Percentiles rank a stretch among this genome's conserved stretches.
These are phyloP conservation scores for Leptinotarsa rubiginosa DNA, from an alignment of 2,888 invertebrate genomes.

Conservation along the genomic window DNA sequence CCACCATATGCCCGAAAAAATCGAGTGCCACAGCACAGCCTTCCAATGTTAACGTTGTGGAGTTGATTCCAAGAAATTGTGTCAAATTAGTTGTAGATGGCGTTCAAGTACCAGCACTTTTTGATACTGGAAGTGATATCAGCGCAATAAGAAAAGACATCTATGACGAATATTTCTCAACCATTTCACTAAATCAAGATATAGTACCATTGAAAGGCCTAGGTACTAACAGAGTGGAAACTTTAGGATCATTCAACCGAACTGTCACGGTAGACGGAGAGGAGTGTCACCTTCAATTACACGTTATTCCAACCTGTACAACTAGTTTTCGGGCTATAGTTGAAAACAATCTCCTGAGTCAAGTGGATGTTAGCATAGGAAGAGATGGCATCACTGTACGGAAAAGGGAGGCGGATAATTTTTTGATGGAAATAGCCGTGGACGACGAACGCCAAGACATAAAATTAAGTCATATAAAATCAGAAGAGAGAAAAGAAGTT, in stretches of 20 bases:
- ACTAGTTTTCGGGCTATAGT: conserved; percentile 37
- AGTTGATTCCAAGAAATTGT: conserved; percentile 28
- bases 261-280: conserved; percentile 39
- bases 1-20: background rate
- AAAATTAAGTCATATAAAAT: conserved; percentile 19
- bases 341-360: conserved; percentile 38
- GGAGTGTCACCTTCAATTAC: conserved; percentile 31
- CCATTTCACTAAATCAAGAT: conserved; percentile 29
- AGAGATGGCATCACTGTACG: conserved; percentile 33
- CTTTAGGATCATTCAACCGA: conserved; percentile 37
- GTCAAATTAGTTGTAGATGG: conserved; percentile 30
- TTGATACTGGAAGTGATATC: conserved; percentile 46
- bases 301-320: conserved; percentile 38
- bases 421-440: conserved; percentile 39
- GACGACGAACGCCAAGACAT: conserved; percentile 14
- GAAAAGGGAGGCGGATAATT: conserved; percentile 34
- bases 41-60: conserved; percentile 28
- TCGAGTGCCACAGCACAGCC: background rate
- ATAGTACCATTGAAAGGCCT: conserved; percentile 33
- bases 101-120: conserved; percentile 29
- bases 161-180: conserved; percentile 30
- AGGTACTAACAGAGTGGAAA: conserved; percentile 37
- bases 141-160: conserved; percentile 41
- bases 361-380: conserved; percentile 38
- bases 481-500: background rate